A percentile compares a stretch with the other conserved stretches of the same genome.
Conservation (phyloP, 2,888 invertebrate species). For the Trilocha varians region DNA sequence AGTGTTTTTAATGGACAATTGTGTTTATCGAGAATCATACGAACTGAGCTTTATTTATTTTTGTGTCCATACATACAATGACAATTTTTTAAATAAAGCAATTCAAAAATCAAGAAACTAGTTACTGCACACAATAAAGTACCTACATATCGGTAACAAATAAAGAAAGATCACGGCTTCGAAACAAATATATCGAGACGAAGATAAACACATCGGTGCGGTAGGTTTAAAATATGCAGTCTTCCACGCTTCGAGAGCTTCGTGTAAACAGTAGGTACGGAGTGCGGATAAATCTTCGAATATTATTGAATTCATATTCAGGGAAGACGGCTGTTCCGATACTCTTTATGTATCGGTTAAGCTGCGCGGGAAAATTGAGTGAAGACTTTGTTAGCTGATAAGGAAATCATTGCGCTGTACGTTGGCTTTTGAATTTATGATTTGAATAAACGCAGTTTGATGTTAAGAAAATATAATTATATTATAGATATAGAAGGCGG, state of each 20-base stretch:
- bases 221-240: slow-evolving; percentile 64
- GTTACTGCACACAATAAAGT: no score
- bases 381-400: slow-evolving; percentile 13
- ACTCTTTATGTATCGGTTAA: slow-evolving; percentile 27
- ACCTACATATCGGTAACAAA: no score
- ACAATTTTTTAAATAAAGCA: no score
- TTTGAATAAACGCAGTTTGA: neutral
- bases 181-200: slow-evolving; percentile 22
- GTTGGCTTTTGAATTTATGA: neutral
- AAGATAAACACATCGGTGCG: slow-evolving; percentile 61
- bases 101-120: no score
- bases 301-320: slow-evolving; percentile 47
- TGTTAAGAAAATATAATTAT: no score
- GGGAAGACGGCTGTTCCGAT: slow-evolving; percentile 27
- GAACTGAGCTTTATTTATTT: no score
- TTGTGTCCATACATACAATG: no score
- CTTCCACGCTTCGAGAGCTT: slow-evolving; percentile 53
- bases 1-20: no score
- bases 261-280: slow-evolving; percentile 54
- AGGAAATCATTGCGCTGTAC: neutral
- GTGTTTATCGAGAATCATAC: no score
- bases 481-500: no score
- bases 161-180: no score
- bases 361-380: slow-evolving; percentile 25
- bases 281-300: slow-evolving; percentile 44